Percentiles rank a stretch among this genome's conserved stretches.
Conservation (phyloP, 2,888 invertebrate species). For the Sicus ferrugineus region DNA sequence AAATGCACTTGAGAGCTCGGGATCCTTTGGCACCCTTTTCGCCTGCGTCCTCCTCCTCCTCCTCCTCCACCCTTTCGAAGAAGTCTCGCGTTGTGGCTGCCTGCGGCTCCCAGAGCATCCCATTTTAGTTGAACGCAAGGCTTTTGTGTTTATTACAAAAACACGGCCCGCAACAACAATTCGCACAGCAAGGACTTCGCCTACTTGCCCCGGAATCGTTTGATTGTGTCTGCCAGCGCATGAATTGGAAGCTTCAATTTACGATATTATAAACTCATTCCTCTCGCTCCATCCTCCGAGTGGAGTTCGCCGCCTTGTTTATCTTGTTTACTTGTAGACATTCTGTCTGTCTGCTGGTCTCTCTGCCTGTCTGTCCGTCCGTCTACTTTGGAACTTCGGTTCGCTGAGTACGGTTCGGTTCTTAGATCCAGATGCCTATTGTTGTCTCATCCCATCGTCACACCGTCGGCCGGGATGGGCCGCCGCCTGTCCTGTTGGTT, state of each 20-base stretch:
- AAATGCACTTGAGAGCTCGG: conserved; percentile 25
- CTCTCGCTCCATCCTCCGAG: neutral
- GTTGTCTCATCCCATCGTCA: no score
- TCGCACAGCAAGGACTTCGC: conserved; percentile 8
- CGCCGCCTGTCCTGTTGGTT: neutral
- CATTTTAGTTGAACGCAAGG: neutral
- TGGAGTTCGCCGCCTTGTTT: neutral
- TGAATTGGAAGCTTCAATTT: conserved; percentile 32
- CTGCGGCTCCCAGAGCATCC: neutral
- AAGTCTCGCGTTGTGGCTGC: conserved; percentile 1
- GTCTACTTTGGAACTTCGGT: neutral
- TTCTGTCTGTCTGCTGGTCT: neutral
- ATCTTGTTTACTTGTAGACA: neutral
- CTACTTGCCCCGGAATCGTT: conserved; percentile 6
- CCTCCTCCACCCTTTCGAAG: neutral
- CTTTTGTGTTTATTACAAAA: conserved; percentile 20
- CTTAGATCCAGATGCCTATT: neutral
- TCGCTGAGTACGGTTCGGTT: neutral
- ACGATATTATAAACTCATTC: conserved; percentile 30
- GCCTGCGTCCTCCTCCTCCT: neutral
- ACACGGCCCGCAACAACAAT: neutral
- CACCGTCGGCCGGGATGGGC: neutral
- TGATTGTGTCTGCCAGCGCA: conserved; percentile 18
- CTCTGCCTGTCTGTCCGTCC: neutral
- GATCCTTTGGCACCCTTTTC: neutral